phyloP scores from a whole-genome alignment of 2,888 invertebrate genomes.

The Cyrtodaria siliqua region DNA sequence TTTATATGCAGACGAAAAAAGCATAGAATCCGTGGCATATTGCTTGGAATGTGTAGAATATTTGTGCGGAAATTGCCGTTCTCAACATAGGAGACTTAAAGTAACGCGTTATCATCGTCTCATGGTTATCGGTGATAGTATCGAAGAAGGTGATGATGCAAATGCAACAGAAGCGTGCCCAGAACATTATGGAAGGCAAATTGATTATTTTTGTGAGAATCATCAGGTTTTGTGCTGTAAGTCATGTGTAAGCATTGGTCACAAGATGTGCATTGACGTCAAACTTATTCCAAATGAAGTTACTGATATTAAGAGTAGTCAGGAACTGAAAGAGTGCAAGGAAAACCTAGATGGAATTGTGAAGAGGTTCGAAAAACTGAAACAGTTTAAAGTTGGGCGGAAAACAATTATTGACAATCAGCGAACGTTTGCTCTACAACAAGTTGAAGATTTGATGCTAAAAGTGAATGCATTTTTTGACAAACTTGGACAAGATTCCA shows the following conservation, averaged over 20 bases:
- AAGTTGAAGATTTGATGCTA: background rate
- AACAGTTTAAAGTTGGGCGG: background rate
- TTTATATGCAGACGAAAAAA: slow-evolving; percentile 1
- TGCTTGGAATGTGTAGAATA: slow-evolving; percentile 34
- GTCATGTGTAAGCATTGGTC: slow-evolving; percentile 23
- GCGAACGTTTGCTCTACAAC: background rate
- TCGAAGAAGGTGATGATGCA: no score
- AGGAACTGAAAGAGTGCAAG: slow-evolving; percentile 8
- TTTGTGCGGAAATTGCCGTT: slow-evolving; percentile 16
- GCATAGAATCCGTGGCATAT: slow-evolving; percentile 5
- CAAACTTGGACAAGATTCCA: slow-evolving; percentile 20
- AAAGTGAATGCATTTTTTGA: background rate
- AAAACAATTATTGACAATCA: background rate
- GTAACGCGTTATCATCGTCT: slow-evolving; percentile 21
- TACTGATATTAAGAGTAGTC: background rate
- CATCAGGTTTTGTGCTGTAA: slow-evolving; percentile 28
- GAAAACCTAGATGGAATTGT: slow-evolving; percentile 1
- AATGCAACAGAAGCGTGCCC: slow-evolving; percentile 22
- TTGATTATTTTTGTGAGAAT: slow-evolving; percentile 28
- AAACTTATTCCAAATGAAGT: slow-evolving; percentile 15
- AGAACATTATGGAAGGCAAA: slow-evolving; percentile 27
- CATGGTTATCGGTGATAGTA: slow-evolving; percentile 4
- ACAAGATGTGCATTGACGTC: slow-evolving; percentile 10
- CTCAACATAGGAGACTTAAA: slow-evolving; percentile 25
- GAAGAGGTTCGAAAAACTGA: background rate